Conservation (phyloP, 2,888 invertebrate species). For the Himalopsyche tibetana region DNA sequence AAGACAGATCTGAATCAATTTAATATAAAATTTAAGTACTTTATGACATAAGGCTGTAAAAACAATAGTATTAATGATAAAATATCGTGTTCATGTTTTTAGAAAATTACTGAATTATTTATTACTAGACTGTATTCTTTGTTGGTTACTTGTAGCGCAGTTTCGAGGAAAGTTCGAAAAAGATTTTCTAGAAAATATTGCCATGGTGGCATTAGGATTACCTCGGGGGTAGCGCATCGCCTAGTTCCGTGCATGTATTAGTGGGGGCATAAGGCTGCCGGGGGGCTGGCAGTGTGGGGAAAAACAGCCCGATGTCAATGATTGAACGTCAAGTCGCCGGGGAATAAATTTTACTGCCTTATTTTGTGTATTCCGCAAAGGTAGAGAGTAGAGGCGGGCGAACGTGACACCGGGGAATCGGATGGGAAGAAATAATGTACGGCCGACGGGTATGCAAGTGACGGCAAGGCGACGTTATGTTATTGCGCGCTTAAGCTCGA, state of each 20-base stretch:
- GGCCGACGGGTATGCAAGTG: constrained; percentile 61
- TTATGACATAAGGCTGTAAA: too few relatives aligned
- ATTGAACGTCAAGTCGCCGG: constrained; percentile 75
- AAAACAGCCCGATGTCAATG: constrained; percentile 72
- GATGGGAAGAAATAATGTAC: constrained; percentile 46
- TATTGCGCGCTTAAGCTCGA: constrained; percentile 15
- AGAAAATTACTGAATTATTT: too few relatives aligned
- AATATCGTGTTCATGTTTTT: too few relatives aligned
- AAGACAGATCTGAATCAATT: too few relatives aligned
- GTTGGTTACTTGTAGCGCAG: background rate
- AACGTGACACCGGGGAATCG: constrained; percentile 65
- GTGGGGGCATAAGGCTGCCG: constrained; percentile 50
- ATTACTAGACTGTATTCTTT: too few relatives aligned
- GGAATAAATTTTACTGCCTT: constrained; percentile 73
- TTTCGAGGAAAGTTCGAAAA: background rate
- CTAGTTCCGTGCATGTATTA: constrained; percentile 55
- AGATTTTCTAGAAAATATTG: background rate
- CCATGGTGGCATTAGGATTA: constrained; percentile 21
- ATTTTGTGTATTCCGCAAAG: constrained; percentile 66
- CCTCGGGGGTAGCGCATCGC: constrained; percentile 37
- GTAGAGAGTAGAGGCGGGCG: constrained; percentile 60
- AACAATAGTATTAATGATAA: too few relatives aligned
- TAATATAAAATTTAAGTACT: too few relatives aligned
- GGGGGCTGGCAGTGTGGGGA: constrained; percentile 55
- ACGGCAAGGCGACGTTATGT: constrained; percentile 50